These are phyloP conservation scores for Galerucella pusilla DNA, from an alignment of 2,888 invertebrate genomes.

Conservation along the genomic window DNA sequence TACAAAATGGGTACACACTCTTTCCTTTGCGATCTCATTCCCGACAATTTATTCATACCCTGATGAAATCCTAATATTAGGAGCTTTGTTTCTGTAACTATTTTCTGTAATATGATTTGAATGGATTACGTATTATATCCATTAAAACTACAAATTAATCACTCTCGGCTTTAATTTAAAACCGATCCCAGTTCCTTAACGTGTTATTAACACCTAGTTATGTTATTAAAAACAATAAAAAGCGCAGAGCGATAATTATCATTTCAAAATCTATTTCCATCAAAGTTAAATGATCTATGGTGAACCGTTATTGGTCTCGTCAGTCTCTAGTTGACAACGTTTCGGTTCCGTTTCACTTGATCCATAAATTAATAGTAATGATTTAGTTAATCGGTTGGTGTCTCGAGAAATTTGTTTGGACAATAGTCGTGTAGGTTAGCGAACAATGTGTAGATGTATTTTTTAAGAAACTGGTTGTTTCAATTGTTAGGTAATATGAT, in stretches of 20 bases:
- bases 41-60: too few species aligned
- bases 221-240: slow-evolving; percentile 7
- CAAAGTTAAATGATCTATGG: slow-evolving; percentile 8
- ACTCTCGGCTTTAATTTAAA: neutral
- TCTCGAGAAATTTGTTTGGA: slow-evolving; percentile 36
- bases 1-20: too few species aligned
- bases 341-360: slow-evolving; percentile 17
- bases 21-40: too few species aligned
- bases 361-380: slow-evolving; percentile 7
- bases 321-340: slow-evolving; percentile 10
- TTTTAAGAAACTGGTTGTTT: slow-evolving; percentile 40
- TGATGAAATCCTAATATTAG: too few species aligned
- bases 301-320: slow-evolving; percentile 9
- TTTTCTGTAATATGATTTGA: too few species aligned
- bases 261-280: slow-evolving; percentile 16
- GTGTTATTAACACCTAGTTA: slow-evolving; percentile 19
- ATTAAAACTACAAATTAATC: too few species aligned
- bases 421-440: slow-evolving; percentile 40
- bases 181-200: neutral
- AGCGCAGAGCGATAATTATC: slow-evolving; percentile 4
- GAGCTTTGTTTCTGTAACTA: too few species aligned
- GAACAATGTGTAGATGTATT: slow-evolving; percentile 43
- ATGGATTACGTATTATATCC: too few species aligned
- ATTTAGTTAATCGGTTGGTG: slow-evolving; percentile 20
- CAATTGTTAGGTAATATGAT: slow-evolving; percentile 19